Evolutionary conservation across 2,888 invertebrate genomes (phyloP).

Genomic region (Hoplodrina blanda): DNA sequence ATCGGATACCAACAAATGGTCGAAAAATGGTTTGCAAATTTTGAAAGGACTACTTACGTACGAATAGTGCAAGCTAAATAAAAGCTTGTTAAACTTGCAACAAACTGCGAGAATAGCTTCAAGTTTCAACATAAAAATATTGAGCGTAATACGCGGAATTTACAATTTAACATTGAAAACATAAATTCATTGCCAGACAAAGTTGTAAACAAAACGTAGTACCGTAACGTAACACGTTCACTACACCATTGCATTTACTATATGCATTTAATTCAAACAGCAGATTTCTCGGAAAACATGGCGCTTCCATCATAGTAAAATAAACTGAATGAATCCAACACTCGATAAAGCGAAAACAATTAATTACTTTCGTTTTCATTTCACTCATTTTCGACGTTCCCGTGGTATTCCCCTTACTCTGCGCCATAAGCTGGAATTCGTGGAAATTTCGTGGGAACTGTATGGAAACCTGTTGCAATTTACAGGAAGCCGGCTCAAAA

Average conservation of each 20-base stretch:
- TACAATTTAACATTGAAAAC: slow-evolving; percentile 5
- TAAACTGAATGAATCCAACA: slow-evolving; percentile 11
- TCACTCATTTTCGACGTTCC: slow-evolving; percentile 8
- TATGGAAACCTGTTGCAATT: slow-evolving; percentile 53
- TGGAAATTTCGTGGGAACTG: slow-evolving; percentile 3
- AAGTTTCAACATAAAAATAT: background rate
- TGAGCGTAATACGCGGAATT: background rate
- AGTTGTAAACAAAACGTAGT: slow-evolving; percentile 7
- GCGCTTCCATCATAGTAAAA: background rate
- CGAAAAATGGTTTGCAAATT: too few species aligned
- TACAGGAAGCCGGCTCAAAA: slow-evolving; percentile 29
- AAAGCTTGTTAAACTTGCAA: background rate
- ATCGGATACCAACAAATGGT: too few species aligned
- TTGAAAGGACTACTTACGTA: too few species aligned
- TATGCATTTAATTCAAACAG: slow-evolving; percentile 8
- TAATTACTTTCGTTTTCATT: slow-evolving; percentile 7
- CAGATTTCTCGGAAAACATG: background rate
- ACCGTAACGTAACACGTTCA: background rate
- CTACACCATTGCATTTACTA: background rate
- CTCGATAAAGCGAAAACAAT: slow-evolving; percentile 1
- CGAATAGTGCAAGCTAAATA: too few species aligned
- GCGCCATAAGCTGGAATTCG: slow-evolving; percentile 3
- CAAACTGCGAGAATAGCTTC: background rate
- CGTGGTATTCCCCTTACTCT: background rate
- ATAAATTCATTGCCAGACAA: slow-evolving; percentile 12